phyloP scores from a whole-genome alignment of 2,888 invertebrate genomes.

The Eustalomyia histrio region DNA sequence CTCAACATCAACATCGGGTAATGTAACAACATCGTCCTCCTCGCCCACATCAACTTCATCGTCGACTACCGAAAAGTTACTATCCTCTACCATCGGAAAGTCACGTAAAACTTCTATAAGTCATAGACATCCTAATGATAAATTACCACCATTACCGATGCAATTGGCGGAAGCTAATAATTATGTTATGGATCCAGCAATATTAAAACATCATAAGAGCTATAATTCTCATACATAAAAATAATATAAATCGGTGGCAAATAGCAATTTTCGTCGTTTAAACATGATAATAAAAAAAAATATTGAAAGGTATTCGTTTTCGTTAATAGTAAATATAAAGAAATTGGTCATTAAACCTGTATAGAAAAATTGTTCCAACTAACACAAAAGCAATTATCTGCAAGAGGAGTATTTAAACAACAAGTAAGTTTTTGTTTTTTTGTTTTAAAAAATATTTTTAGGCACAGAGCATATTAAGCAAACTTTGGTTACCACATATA shows the following conservation, averaged over 20 bases:
- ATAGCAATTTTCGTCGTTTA: slow-evolving; percentile 49
- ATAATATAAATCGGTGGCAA: slow-evolving; percentile 37
- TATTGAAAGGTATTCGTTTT: slow-evolving; percentile 66
- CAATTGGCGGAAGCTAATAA: slow-evolving; percentile 85
- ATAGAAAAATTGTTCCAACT: background rate
- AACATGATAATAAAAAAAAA: slow-evolving; percentile 45
- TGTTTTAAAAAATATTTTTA: background rate
- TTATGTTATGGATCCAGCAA: slow-evolving; percentile 82
- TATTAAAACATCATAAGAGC: slow-evolving; percentile 77
- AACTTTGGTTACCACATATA: too few relatives aligned
- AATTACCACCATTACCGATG: slow-evolving; percentile 85
- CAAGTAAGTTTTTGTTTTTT: slow-evolving; percentile 53
- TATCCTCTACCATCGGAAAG: slow-evolving; percentile 53
- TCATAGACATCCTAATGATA: slow-evolving; percentile 89
- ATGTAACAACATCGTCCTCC: slow-evolving; percentile 59
- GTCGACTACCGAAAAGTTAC: slow-evolving; percentile 51
- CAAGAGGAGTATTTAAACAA: slow-evolving; percentile 26
- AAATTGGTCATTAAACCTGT: slow-evolving; percentile 32
- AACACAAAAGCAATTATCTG: background rate
- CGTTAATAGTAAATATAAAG: slow-evolving; percentile 64
- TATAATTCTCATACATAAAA: slow-evolving; percentile 76
- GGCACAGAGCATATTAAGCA: too few relatives aligned
- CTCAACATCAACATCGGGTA: slow-evolving; percentile 47
- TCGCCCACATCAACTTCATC: slow-evolving; percentile 69
- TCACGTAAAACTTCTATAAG: slow-evolving; percentile 82